Percentiles rank a stretch among this genome's conserved stretches.
These are phyloP conservation scores for Heliothis peltigera DNA, from an alignment of 2,888 invertebrate genomes.

Conservation along the genomic window DNA sequence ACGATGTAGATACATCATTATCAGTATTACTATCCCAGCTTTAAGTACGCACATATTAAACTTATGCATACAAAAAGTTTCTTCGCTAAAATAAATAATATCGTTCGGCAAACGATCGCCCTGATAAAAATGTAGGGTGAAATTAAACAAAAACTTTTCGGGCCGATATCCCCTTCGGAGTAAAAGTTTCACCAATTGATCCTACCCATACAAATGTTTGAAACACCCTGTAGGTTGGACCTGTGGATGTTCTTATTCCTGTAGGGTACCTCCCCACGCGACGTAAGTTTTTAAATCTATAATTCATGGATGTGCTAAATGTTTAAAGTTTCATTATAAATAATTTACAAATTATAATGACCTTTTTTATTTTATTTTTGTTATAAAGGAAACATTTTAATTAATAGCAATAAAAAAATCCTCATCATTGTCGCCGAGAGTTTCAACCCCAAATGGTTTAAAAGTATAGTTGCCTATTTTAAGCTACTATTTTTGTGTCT, in stretches of 20 bases:
- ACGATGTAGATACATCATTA: no score
- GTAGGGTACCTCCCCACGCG: conserved; percentile 9
- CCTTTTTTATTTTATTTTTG: no score
- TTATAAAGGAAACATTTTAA: no score
- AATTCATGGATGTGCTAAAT: conserved; percentile 13
- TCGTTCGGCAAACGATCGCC: conserved; percentile 38
- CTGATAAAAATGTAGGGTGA: conserved; percentile 54
- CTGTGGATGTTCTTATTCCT: conserved; percentile 32
- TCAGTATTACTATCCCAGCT: background rate
- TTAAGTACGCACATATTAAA: background rate
- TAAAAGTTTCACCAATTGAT: conserved; percentile 53
- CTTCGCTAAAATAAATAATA: conserved; percentile 32
- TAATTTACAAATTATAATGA: no score
- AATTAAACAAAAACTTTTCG: conserved; percentile 61
- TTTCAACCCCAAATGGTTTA: no score
- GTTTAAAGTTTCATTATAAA: no score
- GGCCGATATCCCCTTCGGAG: conserved; percentile 34
- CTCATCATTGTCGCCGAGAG: no score
- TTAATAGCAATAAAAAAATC: no score
- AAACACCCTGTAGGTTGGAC: conserved; percentile 7
- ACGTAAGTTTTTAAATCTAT: conserved; percentile 35
- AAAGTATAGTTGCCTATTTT: no score
- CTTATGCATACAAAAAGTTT: conserved; percentile 37
- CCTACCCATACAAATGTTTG: conserved; percentile 48
- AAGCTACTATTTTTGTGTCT: no score